Conservation (phyloP, 2,888 invertebrate species). For the Noctua janthe region DNA sequence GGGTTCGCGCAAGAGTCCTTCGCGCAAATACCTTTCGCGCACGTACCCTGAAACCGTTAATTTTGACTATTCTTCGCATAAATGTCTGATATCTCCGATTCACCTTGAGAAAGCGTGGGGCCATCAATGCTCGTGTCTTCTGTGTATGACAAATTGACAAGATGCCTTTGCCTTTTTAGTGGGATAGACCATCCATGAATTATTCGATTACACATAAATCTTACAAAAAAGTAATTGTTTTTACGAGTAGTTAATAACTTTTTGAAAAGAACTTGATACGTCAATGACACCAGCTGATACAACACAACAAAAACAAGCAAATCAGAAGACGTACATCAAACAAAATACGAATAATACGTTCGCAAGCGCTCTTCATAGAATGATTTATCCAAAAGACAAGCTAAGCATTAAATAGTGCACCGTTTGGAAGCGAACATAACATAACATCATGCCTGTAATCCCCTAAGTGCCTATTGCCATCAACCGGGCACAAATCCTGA, state of each 20-base stretch:
- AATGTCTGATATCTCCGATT: neutral
- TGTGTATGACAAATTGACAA: too few relatives aligned
- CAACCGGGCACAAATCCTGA: too few relatives aligned
- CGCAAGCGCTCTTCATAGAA: too few relatives aligned
- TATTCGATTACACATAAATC: slow-evolving; percentile 4
- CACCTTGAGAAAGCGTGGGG: neutral
- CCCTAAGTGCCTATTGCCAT: too few relatives aligned
- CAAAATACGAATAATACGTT: neutral
- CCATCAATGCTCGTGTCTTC: neutral
- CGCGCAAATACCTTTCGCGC: too few relatives aligned
- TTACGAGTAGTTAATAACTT: slow-evolving; percentile 19
- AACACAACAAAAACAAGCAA: neutral
- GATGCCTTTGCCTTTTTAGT: neutral
- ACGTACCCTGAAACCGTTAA: neutral
- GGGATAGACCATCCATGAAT: neutral
- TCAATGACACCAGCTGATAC: slow-evolving; percentile 31
- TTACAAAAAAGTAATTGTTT: neutral
- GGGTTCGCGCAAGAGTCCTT: too few relatives aligned
- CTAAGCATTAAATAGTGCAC: neutral
- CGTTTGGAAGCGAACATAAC: neutral
- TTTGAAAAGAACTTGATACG: slow-evolving; percentile 27
- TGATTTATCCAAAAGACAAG: neutral
- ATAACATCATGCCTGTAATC: too few relatives aligned
- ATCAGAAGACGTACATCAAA: slow-evolving; percentile 21
- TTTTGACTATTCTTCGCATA: neutral